Percentiles rank a stretch among this genome's conserved stretches.
phyloP scores from a whole-genome alignment of 2,113 vertebrate species.

The Triplophysa rosa region DNA sequence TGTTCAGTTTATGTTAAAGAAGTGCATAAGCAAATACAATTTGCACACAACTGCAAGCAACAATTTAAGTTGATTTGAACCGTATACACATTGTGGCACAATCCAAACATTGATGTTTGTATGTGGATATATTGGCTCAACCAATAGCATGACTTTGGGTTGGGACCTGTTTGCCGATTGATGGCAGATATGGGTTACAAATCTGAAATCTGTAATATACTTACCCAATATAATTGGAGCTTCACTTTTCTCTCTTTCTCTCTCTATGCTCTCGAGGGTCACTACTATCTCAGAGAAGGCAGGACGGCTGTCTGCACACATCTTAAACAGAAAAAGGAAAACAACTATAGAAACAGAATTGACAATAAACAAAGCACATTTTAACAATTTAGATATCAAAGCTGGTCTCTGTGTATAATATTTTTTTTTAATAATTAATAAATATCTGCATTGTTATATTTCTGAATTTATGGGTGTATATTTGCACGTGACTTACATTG shows the following conservation, averaged over 20 bases:
- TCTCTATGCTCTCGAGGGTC: conserved; percentile 74
- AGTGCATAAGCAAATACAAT: no score
- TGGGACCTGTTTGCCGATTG: no score
- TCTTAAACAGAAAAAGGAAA: conserved; percentile 67
- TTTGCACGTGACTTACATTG: conserved; percentile 73
- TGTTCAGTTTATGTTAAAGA: no score
- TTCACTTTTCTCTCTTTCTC: conserved; percentile 56
- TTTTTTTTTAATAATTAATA: no score
- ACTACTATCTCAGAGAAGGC: conserved; percentile 82
- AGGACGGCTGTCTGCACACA: conserved; percentile 80
- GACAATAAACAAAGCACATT: neutral
- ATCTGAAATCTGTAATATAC: neutral
- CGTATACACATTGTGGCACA: no score
- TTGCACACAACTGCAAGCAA: no score
- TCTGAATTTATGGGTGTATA: neutral
- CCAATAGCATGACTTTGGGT: no score
- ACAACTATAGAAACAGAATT: neutral
- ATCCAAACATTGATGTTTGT: neutral
- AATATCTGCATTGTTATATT: no score
- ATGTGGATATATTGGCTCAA: no score
- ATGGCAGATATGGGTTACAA: neutral
- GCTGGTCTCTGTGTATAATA: conserved; percentile 9
- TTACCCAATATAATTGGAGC: conserved; percentile 62
- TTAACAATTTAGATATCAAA: neutral
- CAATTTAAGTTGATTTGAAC: no score